These are phyloP conservation scores for Macrobrachium nipponense DNA, from an alignment of 1,140 invertebrate genomes.

Conservation along the genomic window DNA sequence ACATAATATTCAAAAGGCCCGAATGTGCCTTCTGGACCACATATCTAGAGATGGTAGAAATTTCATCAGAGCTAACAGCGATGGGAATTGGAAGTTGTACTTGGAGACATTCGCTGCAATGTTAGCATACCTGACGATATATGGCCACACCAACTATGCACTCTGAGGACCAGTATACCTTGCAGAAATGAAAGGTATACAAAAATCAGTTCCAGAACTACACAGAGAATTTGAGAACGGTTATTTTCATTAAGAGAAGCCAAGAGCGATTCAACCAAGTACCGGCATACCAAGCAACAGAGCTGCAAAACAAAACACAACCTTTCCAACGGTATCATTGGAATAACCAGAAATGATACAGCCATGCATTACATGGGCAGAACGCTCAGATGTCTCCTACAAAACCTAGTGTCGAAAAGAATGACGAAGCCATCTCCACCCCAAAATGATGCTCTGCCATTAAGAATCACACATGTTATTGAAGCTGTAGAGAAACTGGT, in stretches of 20 bases:
- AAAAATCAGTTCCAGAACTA: conserved; percentile 1
- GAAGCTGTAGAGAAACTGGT: no score
- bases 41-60: no score
- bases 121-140: background rate
- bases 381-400: no score
- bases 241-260: conserved; percentile 1
- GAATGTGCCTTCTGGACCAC: no score
- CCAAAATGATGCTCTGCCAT: no score
- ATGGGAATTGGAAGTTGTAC: conserved; percentile 2
- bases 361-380: no score
- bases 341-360: background rate
- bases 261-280: background rate
- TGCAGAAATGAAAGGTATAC: conserved; percentile 4
- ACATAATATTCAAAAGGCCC: no score
- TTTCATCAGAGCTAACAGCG: background rate
- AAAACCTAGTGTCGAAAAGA: no score
- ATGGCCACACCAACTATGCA: conserved; percentile 29
- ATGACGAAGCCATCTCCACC: no score
- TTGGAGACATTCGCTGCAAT: background rate
- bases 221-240: background rate
- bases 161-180: conserved; percentile 16
- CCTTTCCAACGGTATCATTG: background rate
- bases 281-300: background rate
- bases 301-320: background rate
- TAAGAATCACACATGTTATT: no score